Percentiles rank a stretch among this genome's conserved stretches.
These are phyloP conservation scores for Oncorhynchus mykiss DNA, from an alignment of 2,113 vertebrate species.

Conservation along the genomic window DNA sequence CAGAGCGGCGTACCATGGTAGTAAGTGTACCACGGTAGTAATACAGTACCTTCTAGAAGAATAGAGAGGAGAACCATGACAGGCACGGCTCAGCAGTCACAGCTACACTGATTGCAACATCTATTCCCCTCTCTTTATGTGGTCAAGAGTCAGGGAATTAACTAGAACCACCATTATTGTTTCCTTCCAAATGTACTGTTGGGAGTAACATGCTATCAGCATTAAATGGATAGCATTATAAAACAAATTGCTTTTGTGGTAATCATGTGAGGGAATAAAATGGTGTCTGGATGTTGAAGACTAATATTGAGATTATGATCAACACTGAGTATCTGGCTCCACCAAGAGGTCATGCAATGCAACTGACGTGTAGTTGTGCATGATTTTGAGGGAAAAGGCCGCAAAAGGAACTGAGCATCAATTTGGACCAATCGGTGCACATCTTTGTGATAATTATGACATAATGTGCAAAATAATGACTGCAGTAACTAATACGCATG, in stretches of 20 bases:
- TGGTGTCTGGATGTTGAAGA: background rate
- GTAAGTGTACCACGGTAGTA: background rate
- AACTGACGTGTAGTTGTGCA: background rate
- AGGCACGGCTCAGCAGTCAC: constrained; percentile 11
- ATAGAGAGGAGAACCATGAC: constrained; percentile 14
- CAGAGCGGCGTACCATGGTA: constrained; percentile 45
- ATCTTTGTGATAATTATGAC: background rate
- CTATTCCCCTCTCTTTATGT: constrained; percentile 1
- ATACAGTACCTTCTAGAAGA: constrained; percentile 22
- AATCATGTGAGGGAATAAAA: too few relatives aligned
- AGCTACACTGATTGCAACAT: constrained; percentile 1
- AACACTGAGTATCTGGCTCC: constrained; percentile 52
- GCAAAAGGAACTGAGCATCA: too few relatives aligned
- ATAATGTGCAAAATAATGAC: background rate
- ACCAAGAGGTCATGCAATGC: constrained; percentile 34
- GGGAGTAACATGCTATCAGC: too few relatives aligned
- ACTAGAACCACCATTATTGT: background rate
- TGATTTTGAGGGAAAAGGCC: background rate
- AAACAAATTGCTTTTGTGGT: too few relatives aligned
- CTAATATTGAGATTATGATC: background rate
- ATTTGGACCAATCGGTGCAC: too few relatives aligned
- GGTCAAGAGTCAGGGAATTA: background rate
- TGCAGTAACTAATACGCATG: too few relatives aligned
- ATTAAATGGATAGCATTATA: too few relatives aligned
- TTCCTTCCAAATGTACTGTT: background rate